phyloP scores from a whole-genome alignment of 2,113 vertebrate species.

The Gymnocephalus cernua region DNA sequence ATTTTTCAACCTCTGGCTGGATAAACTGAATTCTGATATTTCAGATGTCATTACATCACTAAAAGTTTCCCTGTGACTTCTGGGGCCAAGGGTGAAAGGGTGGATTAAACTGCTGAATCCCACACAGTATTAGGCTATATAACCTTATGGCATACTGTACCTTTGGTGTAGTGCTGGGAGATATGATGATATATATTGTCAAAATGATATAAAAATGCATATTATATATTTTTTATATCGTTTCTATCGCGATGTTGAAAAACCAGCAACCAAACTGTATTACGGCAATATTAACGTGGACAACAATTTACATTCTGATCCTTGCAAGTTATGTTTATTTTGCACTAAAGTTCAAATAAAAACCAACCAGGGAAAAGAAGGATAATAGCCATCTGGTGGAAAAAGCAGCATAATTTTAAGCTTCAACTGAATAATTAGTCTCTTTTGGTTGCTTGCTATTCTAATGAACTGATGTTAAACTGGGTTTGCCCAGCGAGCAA shows the following conservation, averaged over 20 bases:
- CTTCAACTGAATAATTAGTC: slow-evolving; percentile 33
- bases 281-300: no score
- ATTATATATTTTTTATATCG: no score
- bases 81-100: neutral
- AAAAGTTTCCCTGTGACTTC: slow-evolving; percentile 5
- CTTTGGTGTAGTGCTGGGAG: neutral
- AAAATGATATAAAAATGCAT: no score
- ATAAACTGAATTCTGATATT: slow-evolving; percentile 17
- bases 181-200: no score
- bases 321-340: no score
- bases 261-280: no score
- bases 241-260: no score
- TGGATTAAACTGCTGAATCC: neutral
- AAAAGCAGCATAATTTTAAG: slow-evolving; percentile 1
- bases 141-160: neutral
- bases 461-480: slow-evolving; percentile 38
- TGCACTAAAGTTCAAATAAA: no score
- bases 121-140: neutral
- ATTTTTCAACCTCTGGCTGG: slow-evolving; percentile 18
- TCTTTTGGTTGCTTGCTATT: slow-evolving; percentile 33
- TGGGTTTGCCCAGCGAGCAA: slow-evolving; percentile 44
- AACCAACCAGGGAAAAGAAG: neutral
- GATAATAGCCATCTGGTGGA: neutral
- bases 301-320: no score
- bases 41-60: slow-evolving; percentile 8